These are phyloP conservation scores for Columba janthina DNA, from an alignment of 2,113 vertebrate species.

Conservation along the genomic window DNA sequence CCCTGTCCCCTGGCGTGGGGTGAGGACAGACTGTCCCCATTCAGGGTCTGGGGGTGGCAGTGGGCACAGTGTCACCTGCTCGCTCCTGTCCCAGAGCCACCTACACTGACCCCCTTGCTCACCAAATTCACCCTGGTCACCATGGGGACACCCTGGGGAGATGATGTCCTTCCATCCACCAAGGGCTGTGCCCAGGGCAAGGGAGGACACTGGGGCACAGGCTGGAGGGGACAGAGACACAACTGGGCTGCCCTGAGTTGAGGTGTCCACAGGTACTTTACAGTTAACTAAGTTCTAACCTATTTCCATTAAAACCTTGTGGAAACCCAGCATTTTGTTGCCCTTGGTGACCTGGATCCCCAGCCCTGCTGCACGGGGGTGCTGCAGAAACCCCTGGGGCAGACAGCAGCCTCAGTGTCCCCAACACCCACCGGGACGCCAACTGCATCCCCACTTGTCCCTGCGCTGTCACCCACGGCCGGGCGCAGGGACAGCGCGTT, in stretches of 20 bases:
- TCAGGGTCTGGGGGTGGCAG: too few relatives aligned
- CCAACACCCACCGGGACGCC: fast-evolving
- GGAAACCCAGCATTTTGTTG: fast-evolving
- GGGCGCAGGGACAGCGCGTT: not conserved
- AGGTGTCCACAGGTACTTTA: fast-evolving
- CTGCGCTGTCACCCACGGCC: not conserved
- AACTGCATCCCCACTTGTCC: fast-evolving
- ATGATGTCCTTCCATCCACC: not conserved
- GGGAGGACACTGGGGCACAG: fast-evolving
- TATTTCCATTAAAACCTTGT: not conserved
- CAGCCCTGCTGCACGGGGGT: not conserved
- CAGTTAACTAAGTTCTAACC: fast-evolving
- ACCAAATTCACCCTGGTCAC: too few relatives aligned
- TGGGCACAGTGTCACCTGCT: too few relatives aligned
- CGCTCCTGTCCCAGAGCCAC: too few relatives aligned
- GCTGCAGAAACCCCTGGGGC: not conserved
- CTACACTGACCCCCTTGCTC: too few relatives aligned
- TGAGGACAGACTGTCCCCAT: not conserved
- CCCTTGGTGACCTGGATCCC: fast-evolving
- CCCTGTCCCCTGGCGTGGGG: fast-evolving
- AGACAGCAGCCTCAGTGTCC: not conserved
- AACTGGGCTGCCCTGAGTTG: not conserved
- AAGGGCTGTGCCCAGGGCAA: too few relatives aligned
- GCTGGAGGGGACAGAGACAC: not conserved
- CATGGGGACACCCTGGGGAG: too few relatives aligned